A percentile compares a stretch with the other conserved stretches of the same genome.
phyloP scores from a whole-genome alignment of 1,140 invertebrate genomes.

The Trinorchestia longiramus region DNA sequence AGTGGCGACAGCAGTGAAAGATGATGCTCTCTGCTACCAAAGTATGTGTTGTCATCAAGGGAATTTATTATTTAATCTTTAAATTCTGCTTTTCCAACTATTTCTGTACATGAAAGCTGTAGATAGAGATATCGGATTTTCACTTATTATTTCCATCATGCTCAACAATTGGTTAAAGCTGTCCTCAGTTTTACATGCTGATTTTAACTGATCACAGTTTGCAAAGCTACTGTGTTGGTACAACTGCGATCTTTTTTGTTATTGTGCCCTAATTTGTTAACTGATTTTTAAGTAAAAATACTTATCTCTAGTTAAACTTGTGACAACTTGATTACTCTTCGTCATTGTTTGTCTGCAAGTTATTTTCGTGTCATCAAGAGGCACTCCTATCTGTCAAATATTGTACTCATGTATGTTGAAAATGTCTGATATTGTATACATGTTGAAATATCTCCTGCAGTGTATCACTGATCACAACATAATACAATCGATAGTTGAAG shows the following conservation, averaged over 20 bases:
- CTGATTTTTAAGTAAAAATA: background rate
- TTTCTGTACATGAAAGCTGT: background rate
- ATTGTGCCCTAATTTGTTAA: background rate
- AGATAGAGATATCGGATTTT: background rate
- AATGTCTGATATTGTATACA: background rate
- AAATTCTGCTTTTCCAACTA: background rate
- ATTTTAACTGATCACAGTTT: background rate
- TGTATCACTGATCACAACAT: background rate
- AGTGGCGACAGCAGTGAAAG: background rate
- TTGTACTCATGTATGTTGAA: background rate
- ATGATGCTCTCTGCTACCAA: background rate
- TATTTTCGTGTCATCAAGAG: background rate
- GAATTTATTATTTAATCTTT: background rate
- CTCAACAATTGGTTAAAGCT: background rate
- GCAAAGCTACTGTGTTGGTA: background rate
- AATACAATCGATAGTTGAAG: background rate
- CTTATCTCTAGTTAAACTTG: background rate
- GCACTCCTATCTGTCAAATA: background rate
- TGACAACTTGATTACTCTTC: background rate
- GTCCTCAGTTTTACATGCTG: background rate
- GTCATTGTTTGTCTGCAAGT: background rate
- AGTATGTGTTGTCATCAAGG: background rate
- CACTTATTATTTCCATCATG: background rate
- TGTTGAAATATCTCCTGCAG: no score
- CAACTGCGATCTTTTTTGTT: background rate